Evolutionary conservation across 2,797 vertebrate species (phyloP).

Genomic region (Molossus alvarezi): DNA sequence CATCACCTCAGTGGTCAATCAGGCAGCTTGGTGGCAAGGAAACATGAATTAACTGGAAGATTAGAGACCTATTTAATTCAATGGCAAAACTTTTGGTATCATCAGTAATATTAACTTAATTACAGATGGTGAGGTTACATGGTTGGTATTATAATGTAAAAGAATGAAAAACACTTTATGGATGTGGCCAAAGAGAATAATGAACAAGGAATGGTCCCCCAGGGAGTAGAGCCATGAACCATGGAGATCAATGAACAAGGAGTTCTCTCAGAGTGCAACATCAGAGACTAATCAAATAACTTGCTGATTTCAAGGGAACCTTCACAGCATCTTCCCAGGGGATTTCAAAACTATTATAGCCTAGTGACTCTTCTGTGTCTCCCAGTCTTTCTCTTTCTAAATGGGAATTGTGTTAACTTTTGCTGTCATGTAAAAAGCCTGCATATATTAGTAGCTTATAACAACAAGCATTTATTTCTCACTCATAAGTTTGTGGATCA

Average conservation of each 20-base stretch:
- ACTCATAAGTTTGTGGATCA: background rate
- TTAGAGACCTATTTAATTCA: background rate
- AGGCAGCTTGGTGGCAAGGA: background rate
- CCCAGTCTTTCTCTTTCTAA: background rate
- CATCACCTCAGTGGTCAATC: background rate
- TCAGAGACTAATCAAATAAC: background rate
- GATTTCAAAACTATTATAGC: background rate
- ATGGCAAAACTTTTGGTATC: background rate
- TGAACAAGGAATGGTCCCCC: background rate
- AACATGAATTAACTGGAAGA: background rate
- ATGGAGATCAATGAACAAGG: background rate
- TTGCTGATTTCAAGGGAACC: background rate
- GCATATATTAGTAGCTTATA: background rate
- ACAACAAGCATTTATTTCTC: background rate
- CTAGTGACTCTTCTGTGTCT: background rate
- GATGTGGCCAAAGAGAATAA: constrained; percentile 1
- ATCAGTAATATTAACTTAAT: background rate
- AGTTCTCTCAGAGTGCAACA: background rate
- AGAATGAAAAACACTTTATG: background rate
- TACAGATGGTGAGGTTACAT: background rate
- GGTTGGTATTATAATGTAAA: background rate
- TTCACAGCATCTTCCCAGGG: background rate
- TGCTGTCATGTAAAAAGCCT: background rate
- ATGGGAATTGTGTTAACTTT: background rate
- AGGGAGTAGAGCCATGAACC: background rate